A percentile compares a stretch with the other conserved stretches of the same genome.
These are phyloP conservation scores for Cricetomys ansorgei DNA, from an alignment of 2,113 vertebrate species.

Conservation along the genomic window DNA sequence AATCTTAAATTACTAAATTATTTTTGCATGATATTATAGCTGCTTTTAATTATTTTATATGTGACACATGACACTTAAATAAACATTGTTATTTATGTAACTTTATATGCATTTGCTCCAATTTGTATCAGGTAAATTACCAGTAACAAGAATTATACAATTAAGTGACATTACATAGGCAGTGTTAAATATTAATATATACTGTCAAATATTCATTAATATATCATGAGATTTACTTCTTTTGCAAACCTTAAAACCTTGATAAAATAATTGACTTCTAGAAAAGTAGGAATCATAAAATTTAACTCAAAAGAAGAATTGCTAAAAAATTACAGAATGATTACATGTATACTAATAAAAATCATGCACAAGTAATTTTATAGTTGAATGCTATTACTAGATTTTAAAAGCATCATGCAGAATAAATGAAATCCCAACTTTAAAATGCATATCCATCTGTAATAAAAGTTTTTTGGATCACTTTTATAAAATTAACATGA, in stretches of 20 bases:
- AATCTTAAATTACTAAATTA: background rate
- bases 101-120: background rate
- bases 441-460: background rate
- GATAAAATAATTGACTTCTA: background rate
- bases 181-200: slow-evolving; percentile 19
- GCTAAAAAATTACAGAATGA: background rate
- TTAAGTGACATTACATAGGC: slow-evolving; percentile 1
- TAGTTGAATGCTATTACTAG: background rate
- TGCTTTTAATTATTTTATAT: slow-evolving; percentile 2
- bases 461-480: background rate
- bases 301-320: background rate
- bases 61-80: background rate
- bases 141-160: background rate
- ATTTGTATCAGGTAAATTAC: background rate
- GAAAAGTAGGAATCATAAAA: background rate
- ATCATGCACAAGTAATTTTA: background rate
- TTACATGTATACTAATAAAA: background rate
- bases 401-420: background rate
- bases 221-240: background rate
- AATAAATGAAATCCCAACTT: background rate
- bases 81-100: background rate
- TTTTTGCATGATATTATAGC: background rate
- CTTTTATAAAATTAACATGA: slow-evolving; percentile 3
- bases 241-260: background rate
- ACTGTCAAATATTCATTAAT: background rate